A percentile compares a stretch with the other conserved stretches of the same genome.
Evolutionary conservation across 2,113 vertebrate genomes (phyloP).

Genomic region (Clarias macrocephalus): DNA sequence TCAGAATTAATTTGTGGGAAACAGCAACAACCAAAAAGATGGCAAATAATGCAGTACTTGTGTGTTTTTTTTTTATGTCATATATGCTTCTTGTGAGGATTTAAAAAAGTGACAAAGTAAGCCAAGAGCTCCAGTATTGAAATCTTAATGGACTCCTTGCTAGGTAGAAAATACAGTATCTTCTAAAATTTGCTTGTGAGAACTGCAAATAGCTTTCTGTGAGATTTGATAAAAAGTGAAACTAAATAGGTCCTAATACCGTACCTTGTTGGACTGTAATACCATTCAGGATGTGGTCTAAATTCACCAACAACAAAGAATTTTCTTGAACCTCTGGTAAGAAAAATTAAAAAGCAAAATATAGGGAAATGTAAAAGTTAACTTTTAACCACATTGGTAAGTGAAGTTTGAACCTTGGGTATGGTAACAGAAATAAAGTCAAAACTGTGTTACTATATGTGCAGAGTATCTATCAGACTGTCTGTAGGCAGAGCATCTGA

Average conservation of each 20-base stretch:
- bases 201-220: background rate
- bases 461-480: background rate
- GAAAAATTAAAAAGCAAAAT: background rate
- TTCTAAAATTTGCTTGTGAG: background rate
- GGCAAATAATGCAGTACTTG: background rate
- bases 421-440: background rate
- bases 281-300: background rate
- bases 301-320: background rate
- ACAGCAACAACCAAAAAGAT: background rate
- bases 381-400: background rate
- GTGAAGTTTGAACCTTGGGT: background rate
- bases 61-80: background rate
- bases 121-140: background rate
- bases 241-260: background rate
- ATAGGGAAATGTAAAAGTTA: background rate
- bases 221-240: background rate
- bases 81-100: background rate
- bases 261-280: background rate
- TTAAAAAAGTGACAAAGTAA: background rate
- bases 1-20: background rate
- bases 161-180: background rate
- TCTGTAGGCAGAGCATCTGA: background rate
- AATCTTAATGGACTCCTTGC: background rate
- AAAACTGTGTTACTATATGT: background rate
- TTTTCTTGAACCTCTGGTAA: background rate